A percentile compares a stretch with the other conserved stretches of the same genome.
Evolutionary conservation across 2,888 invertebrate species (phyloP).

Genomic region (Physocephala rufipes): DNA sequence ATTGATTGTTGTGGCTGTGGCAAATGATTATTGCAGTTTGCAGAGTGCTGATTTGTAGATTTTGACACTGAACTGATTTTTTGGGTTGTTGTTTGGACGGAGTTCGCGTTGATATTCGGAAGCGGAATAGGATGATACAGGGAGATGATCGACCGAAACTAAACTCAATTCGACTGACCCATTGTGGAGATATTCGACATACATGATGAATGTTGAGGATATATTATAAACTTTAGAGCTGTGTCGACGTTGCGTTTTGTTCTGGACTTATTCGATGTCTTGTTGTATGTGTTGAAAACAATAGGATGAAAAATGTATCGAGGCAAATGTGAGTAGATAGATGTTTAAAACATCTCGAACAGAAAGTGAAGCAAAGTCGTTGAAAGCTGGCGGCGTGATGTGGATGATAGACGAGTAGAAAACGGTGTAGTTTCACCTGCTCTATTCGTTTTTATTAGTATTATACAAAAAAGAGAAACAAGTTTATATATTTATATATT

Average conservation of each 20-base stretch:
- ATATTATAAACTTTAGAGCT: conserved; percentile 24
- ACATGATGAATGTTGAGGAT: conserved; percentile 11
- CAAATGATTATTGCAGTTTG: conserved; percentile 37
- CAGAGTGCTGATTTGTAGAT: conserved; percentile 43
- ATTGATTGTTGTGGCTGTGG: conserved; percentile 38
- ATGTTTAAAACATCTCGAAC: conserved; percentile 30
- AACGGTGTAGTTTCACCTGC: conserved; percentile 28
- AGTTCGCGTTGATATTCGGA: conserved; percentile 39
- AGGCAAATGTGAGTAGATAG: conserved; percentile 19
- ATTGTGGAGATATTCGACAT: conserved; percentile 13
- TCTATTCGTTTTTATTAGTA: conserved; percentile 26
- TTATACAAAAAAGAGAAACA: conserved; percentile 22
- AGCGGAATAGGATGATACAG: conserved; percentile 23
- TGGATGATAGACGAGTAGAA: conserved; percentile 15
- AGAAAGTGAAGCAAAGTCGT: conserved; percentile 18
- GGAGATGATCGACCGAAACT: conserved; percentile 31
- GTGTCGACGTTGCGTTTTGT: conserved; percentile 21
- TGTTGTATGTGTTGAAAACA: conserved; percentile 31
- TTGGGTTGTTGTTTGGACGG: conserved; percentile 46
- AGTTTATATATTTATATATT: conserved; percentile 16
- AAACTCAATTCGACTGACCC: conserved; percentile 27
- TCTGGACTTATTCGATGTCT: conserved; percentile 22
- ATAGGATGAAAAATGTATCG: conserved; percentile 26
- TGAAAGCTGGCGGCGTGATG: conserved; percentile 19
- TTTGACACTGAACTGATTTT: conserved; percentile 41